Percentiles rank a stretch among this genome's conserved stretches.
Evolutionary conservation across 2,888 invertebrate species (phyloP).

Genomic region (Muschampia plurimacula): DNA sequence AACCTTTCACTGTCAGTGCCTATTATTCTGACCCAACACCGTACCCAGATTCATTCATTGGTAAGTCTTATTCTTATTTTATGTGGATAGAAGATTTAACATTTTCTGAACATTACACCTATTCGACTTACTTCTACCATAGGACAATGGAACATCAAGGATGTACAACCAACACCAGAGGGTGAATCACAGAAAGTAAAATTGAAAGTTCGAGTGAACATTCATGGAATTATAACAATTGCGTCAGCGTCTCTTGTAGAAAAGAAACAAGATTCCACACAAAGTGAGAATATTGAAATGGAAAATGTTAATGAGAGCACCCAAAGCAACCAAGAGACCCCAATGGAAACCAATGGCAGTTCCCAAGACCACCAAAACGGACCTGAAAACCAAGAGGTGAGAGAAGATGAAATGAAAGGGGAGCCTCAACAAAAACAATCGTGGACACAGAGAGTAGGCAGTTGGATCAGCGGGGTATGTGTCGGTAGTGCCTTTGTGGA

Average conservation of each 20-base stretch:
- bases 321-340: slow-evolving; percentile 72
- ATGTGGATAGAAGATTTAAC: not conserved
- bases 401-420: slow-evolving; percentile 75
- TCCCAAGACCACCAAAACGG: slow-evolving; percentile 74
- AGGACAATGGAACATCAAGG: slow-evolving; percentile 92
- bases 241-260: slow-evolving; percentile 94
- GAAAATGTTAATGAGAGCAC: slow-evolving; percentile 75
- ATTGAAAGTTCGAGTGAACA: slow-evolving; percentile 97
- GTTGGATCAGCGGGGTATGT: slow-evolving; percentile 90
- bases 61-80: slow-evolving; percentile 78
- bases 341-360: slow-evolving; percentile 82
- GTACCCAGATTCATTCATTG: slow-evolving; percentile 92
- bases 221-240: slow-evolving; percentile 96
- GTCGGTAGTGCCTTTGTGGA: slow-evolving; percentile 79
- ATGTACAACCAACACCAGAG: slow-evolving; percentile 93
- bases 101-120: not conserved
- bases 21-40: slow-evolving; percentile 92
- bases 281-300: slow-evolving; percentile 75
- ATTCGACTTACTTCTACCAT: slow-evolving; percentile 13
- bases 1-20: slow-evolving; percentile 94
- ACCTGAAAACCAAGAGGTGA: slow-evolving; percentile 81
- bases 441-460: slow-evolving; percentile 90
- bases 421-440: slow-evolving; percentile 83
- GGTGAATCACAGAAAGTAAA: slow-evolving; percentile 98
- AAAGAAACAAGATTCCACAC: slow-evolving; percentile 86